phyloP scores from a whole-genome alignment of 2,888 invertebrate genomes.

The Eubasilissa splendida region DNA sequence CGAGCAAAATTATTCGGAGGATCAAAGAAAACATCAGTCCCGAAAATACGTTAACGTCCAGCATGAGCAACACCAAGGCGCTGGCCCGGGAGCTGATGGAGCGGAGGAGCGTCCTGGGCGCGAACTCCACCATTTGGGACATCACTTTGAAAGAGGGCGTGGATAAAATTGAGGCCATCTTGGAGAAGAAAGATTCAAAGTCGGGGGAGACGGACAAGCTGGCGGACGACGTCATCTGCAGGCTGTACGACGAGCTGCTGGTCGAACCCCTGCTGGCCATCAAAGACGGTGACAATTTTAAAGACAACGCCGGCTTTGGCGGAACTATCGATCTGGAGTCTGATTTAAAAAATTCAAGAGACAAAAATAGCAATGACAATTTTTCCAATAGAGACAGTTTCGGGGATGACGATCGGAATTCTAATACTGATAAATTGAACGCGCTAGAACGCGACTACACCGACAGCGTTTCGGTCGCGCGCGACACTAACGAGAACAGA shows the following conservation, averaged over 20 bases:
- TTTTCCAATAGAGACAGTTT: neutral
- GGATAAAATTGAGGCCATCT: conserved; percentile 2
- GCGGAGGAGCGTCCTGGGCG: conserved; percentile 60
- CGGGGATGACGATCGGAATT: conserved; percentile 18
- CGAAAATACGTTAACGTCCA: conserved; percentile 73
- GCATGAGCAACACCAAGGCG: conserved; percentile 67
- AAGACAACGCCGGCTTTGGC: neutral
- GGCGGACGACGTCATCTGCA: conserved; percentile 10
- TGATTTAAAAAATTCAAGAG: conserved; percentile 14
- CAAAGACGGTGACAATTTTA: neutral
- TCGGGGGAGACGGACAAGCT: conserved; percentile 1
- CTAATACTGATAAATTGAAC: neutral
- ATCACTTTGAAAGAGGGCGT: conserved; percentile 6
- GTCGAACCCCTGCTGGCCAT: conserved; percentile 12
- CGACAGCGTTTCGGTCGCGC: no score
- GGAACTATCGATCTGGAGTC: conserved; percentile 3
- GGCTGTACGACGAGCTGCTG: conserved; percentile 34
- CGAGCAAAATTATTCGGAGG: conserved; percentile 73
- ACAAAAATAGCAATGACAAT: conserved; percentile 28
- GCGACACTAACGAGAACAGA: conserved; percentile 22
- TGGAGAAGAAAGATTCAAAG: conserved; percentile 30
- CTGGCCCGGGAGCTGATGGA: conserved; percentile 66
- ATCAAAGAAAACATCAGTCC: conserved; percentile 78
- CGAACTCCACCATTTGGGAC: conserved; percentile 38
- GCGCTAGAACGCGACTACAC: neutral